A percentile compares a stretch with the other conserved stretches of the same genome.
phyloP scores from a whole-genome alignment of 23 tunicate species.

The Trididemnum miniatum region DNA sequence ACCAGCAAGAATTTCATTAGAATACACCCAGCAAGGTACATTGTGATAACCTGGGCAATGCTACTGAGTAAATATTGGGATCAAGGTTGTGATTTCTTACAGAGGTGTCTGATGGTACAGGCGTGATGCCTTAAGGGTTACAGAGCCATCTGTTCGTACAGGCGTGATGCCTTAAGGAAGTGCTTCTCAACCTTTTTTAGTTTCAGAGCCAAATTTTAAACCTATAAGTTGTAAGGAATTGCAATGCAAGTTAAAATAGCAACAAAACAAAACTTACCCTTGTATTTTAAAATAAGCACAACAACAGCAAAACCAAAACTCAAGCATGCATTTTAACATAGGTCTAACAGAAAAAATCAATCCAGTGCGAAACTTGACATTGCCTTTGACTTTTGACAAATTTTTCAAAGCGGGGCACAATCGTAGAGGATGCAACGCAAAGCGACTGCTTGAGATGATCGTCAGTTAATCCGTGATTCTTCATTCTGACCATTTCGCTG shows the following conservation, averaged over 20 bases:
- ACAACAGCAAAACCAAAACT: conserved; percentile 3
- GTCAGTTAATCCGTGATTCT: conserved; percentile 53
- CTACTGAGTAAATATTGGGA: too few relatives aligned
- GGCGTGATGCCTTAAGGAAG: too few relatives aligned
- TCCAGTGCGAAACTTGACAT: conserved; percentile 25
- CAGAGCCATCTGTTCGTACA: too few relatives aligned
- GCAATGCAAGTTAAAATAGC: conserved; percentile 4
- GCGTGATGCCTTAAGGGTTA: too few relatives aligned
- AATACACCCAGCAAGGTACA: too few relatives aligned
- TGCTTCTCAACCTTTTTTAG: conserved; percentile 33
- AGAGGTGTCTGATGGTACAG: too few relatives aligned
- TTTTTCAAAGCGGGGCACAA: conserved; percentile 28
- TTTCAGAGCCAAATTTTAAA: conserved; percentile 26
- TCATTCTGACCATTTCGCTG: conserved; percentile 63
- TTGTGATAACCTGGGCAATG: too few relatives aligned
- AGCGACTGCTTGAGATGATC: conserved; percentile 57
- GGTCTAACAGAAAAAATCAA: too few relatives aligned
- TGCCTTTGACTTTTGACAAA: conserved; percentile 32
- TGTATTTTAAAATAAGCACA: neutral
- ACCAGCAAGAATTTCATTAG: too few relatives aligned
- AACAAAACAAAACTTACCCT: conserved; percentile 19
- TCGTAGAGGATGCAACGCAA: conserved; percentile 40
- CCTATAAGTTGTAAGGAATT: conserved; percentile 12
- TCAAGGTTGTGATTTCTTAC: too few relatives aligned
- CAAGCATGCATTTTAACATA: too few relatives aligned